Evolutionary conservation across 2,797 vertebrate species (phyloP), one percentile per base, ranked within the genome.

Genomic region (Hydrophis major): DNA sequence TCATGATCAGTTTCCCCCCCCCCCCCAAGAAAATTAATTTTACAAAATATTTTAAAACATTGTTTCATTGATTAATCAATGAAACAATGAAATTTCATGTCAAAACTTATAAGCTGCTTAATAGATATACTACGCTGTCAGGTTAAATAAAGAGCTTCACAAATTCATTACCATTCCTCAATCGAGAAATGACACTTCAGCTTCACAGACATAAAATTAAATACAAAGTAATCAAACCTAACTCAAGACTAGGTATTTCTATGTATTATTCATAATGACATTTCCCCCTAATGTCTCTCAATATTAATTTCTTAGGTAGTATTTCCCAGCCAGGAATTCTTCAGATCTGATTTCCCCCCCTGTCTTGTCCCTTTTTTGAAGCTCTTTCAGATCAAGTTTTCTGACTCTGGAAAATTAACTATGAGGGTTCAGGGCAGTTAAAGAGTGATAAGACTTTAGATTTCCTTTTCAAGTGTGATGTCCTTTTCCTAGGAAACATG

Each of bases 141-240:
- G 25, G 92, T 89, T 32, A 94, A 94, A 53, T 60, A 53, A 42
- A 95, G 50, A 61, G 32, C 90, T 94, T 95, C 86, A 90, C 57
- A 95, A 94, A 94, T 60, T 69, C 92, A 93, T 20, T 95, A 92
- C 47, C 42, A 91, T 22, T 93, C n/a, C 56, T 32, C 88, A 91
- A 47, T 12, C n/a, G 59, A 78, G 50, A 91, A 22, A n/a, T 90
- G 92, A 4, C 66, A 93, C 20, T 63, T 93, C 61, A 92, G 20
- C 8, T 94, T 95, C 63, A 74, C 2, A 69, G 37, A 83, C 25
- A 94, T 5, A 60, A 25, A 95, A 92, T 91, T 0, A 1, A 1
- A 93, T 50, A 69, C 0, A 1, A 28, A 92, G 88, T 91, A 91
- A 78, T 10, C 27, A 27, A 25, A 42, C 8, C 61, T 32, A 55